phyloP scores from a whole-genome alignment of 2,888 invertebrate genomes.

The Platycheirus rosarum region DNA sequence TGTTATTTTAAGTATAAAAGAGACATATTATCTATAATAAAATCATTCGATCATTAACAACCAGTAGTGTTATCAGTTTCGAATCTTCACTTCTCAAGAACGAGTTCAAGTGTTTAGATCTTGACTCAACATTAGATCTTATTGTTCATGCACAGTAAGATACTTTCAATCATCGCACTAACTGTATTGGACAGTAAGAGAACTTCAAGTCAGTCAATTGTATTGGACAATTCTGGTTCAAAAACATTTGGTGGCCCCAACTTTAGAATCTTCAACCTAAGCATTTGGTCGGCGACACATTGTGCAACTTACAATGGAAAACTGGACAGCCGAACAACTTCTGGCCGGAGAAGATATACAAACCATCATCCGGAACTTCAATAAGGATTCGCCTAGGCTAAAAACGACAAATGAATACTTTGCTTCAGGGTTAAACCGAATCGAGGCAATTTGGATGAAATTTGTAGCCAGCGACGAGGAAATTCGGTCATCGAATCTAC shows the following conservation, averaged over 20 bases:
- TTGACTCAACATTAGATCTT: no score
- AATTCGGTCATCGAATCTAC: constrained; percentile 1
- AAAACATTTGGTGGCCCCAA: background rate
- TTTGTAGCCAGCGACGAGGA: constrained; percentile 1
- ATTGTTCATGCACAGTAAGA: no score
- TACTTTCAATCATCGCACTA: no score
- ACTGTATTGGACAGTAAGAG: no score
- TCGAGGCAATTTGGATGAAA: background rate
- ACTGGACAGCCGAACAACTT: background rate
- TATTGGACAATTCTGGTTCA: no score
- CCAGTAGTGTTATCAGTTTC: no score
- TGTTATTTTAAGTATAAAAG: no score
- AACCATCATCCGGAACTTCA: constrained; percentile 1
- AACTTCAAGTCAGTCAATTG: no score
- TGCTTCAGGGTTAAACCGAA: background rate
- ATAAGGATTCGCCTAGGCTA: constrained; percentile 2
- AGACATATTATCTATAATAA: no score
- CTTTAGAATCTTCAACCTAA: background rate
- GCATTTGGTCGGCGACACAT: background rate
- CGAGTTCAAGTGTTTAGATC: no score
- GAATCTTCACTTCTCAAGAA: no score
- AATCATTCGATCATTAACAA: no score
- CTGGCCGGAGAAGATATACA: constrained; percentile 3
- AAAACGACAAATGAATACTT: background rate
- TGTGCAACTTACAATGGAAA: background rate